A percentile compares a stretch with the other conserved stretches of the same genome.
Evolutionary conservation across 1,140 invertebrate genomes (phyloP).

Genomic region (Rhopalosiphum maidis): DNA sequence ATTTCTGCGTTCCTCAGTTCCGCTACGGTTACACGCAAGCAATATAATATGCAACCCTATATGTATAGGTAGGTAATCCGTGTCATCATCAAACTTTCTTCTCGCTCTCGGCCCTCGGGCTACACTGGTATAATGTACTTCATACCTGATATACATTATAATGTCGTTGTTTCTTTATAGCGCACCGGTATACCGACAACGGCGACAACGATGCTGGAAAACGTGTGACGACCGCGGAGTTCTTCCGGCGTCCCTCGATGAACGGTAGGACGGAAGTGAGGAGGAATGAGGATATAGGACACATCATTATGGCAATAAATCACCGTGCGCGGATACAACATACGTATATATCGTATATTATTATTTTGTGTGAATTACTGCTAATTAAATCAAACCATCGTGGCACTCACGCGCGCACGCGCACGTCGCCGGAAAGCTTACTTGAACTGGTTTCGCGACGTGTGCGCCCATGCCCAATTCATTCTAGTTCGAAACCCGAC

Average conservation of each 20-base stretch:
- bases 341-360: neutral
- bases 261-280: neutral
- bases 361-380: neutral
- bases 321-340: neutral
- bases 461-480: slow-evolving; percentile 34
- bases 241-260: neutral
- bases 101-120: no score
- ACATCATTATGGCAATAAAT: no score
- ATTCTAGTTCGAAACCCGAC: slow-evolving; percentile 45
- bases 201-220: neutral
- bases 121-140: neutral
- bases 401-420: slow-evolving; percentile 19
- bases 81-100: neutral
- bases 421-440: slow-evolving; percentile 36
- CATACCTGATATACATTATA: no score
- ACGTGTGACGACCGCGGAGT: neutral
- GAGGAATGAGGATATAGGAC: neutral
- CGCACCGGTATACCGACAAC: neutral
- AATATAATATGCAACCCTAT: no score
- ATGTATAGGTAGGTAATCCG: no score
- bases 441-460: slow-evolving; percentile 26
- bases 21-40: neutral
- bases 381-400: slow-evolving; percentile 50
- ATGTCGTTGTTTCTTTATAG: neutral
- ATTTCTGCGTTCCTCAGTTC: no score